Conservation (phyloP, 2,797 vertebrate species). For the Graptemys geographica region DNA sequence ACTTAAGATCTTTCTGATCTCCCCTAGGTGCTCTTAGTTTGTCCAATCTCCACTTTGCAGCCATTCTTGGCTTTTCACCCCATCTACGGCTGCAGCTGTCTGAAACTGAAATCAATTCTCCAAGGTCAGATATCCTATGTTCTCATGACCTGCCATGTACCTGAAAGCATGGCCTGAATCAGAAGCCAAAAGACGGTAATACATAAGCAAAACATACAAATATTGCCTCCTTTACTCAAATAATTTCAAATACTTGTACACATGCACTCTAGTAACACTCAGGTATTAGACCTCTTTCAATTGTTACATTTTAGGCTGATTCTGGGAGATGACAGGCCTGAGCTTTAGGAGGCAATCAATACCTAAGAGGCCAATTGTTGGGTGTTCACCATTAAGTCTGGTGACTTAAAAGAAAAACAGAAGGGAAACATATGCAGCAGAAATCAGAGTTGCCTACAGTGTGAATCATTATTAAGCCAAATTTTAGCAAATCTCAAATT, state of each 20-base stretch:
- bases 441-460: background rate
- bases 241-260: background rate
- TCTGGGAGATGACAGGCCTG: background rate
- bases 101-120: background rate
- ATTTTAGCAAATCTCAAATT: slow-evolving; percentile 17
- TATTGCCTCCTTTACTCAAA: background rate
- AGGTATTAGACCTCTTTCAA: background rate
- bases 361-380: background rate
- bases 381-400: slow-evolving; percentile 2
- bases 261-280: background rate
- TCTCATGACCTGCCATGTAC: background rate
- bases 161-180: background rate
- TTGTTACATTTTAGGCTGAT: background rate
- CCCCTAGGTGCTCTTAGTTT: background rate
- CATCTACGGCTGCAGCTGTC: background rate
- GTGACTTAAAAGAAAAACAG: background rate
- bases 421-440: background rate
- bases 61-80: background rate
- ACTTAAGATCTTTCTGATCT: background rate
- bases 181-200: background rate
- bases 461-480: background rate
- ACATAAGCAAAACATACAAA: background rate
- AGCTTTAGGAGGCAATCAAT: background rate
- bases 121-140: background rate
- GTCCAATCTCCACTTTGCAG: background rate